A percentile compares a stretch with the other conserved stretches of the same genome.
Conservation (phyloP, 2,888 invertebrate genomes). For the Cantharis nigra region DNA sequence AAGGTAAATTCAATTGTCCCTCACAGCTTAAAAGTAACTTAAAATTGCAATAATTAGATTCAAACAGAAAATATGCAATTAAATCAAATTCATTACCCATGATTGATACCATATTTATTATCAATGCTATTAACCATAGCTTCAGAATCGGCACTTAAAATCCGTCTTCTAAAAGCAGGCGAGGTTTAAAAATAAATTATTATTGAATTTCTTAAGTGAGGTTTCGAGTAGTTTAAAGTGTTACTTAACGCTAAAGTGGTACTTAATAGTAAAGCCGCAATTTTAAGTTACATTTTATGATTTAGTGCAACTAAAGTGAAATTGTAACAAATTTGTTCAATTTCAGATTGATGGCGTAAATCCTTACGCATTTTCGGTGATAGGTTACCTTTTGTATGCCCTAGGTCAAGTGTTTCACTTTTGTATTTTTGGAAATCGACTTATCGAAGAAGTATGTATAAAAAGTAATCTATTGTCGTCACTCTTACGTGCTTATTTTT, state of each 20-base stretch:
- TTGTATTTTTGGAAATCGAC: constrained; percentile 83
- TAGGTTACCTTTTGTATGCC: constrained; percentile 80
- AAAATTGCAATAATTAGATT: neutral
- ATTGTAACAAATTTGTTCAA: neutral
- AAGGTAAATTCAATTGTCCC: constrained; percentile 61
- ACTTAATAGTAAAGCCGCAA: neutral
- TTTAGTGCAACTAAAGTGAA: neutral
- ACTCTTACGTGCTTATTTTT: neutral
- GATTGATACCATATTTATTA: too few species aligned
- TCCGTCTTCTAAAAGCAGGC: too few species aligned
- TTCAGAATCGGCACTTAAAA: too few species aligned
- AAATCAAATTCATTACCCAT: too few species aligned
- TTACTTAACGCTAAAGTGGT: neutral
- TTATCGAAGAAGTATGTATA: constrained; percentile 80
- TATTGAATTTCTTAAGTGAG: neutral
- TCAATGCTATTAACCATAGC: too few species aligned
- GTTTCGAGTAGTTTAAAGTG: neutral
- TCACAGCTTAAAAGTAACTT: neutral
- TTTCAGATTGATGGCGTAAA: constrained; percentile 72
- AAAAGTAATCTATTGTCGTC: neutral
- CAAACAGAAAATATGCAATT: too few species aligned
- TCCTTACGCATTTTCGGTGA: constrained; percentile 76
- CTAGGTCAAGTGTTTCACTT: constrained; percentile 85
- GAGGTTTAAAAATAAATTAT: neutral
- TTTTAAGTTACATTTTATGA: neutral